Evolutionary conservation across 2,113 vertebrate genomes (phyloP), one percentile per base, ranked within the genome.

Genomic region (Prunella fulvescens): DNA sequence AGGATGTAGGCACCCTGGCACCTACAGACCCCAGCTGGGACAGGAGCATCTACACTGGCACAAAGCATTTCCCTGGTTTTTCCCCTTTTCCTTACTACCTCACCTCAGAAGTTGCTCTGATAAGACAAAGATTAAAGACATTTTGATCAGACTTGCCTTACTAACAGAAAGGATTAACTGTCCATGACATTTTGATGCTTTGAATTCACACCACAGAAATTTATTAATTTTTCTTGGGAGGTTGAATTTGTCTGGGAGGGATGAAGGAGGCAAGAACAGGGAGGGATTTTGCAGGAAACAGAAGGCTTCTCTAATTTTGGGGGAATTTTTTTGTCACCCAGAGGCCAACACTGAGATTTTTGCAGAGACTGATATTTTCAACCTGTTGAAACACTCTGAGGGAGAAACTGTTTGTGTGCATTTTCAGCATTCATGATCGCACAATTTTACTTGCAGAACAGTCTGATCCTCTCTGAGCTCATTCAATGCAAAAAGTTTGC

Each of bases 371-470:
- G n/a, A 35, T 53, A 58, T 77, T 89, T 96, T 42, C 51, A 94
- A 71, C 37, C 58, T 53, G 54, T 80, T 77, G 74, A 90, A 89
- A 71, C 48, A 78, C 67, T 79, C 33, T 12, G 18, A 82, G 37
- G n/a, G 56, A 58, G 37, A 73, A 88, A 81, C 8, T 29, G 23
- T n/a, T 12, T 47, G 44, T 60, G 29, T 42, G 29, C 47, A 24
- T 61, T 72, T 57, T 72, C 48, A 74, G 72, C 72, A 86, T 90
- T 71, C 85, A 78, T 53, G 22, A 57, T 60, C 60, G 90, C 88
- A 77, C 19, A 81, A 26, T 90, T 94, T 74, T 66, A 88, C 72
- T 81, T 73, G 56, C 53, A 74, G 72, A 96, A 86, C 28, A 56
- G 40, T 39, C 40, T 10, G 14, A 61, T 39, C 74, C 18, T 61